Base-by-base conservation (phyloP, 2,888 invertebrate species). In the Laspeyria flexula region DNA sequence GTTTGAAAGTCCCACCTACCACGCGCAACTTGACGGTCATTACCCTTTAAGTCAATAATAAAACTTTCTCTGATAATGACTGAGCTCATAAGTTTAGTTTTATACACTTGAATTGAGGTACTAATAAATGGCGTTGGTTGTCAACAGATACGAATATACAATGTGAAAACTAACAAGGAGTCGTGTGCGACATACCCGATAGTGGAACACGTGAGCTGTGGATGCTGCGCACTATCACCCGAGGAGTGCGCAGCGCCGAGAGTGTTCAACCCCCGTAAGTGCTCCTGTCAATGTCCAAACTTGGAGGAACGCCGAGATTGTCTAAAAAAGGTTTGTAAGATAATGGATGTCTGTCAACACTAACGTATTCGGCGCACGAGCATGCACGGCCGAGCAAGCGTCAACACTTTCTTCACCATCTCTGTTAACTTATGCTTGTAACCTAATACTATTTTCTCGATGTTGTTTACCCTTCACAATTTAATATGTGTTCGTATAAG, bases 251-350 rank as follows among this genome's bases (percentile, higher is more conserved):
- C 69, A 9, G 65, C 82, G 9, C 83, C 85, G 45, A 72, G 73
- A 62, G 81, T 89, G 59, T 88, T 78, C 78, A 89, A 88, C 62
- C 86, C 88, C 79, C 91, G 91, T 91, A 92, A 91, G 91, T 92
- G 90, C 81, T 70, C 85, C 81, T 91, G 91, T 74, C 88, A 88
- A 77, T 92, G 92, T 76, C 86, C 90, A 69, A 85, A 90, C 83
- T 60, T 75, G 68, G 83, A 85, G 57, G 88, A 89, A 56, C 83
- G 88, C 67, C 78, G 88, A 70, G 74, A 63, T 57, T 92, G 91
- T 65, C 82, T 86, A 69, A 82, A 70, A 74, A 83, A 92, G 92
- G 92, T 92, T 86, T 77, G 91, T 92, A 74, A 80, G 90, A 90
- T 85, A 71, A 86, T 89, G 91, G 91, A 91, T 92, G 91, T 91